Evolutionary conservation across 2,113 vertebrate species (phyloP), one percentile per base, ranked within the genome.

Genomic region (Motacilla alba): DNA sequence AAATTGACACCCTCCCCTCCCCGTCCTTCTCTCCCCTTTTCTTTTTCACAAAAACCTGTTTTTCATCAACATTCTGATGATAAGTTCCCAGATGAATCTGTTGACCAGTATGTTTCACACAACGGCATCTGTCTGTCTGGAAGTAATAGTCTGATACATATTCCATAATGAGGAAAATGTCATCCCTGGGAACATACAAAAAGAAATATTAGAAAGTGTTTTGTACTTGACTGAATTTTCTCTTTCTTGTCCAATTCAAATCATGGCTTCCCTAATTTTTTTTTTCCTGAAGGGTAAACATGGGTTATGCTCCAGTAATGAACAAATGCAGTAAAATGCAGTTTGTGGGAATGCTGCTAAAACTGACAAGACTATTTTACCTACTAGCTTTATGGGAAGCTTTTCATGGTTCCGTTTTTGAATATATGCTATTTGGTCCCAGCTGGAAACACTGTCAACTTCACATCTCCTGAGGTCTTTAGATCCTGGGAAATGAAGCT

Each of bases 391-490:
- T 95, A 68, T 88, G 77, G 50, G 60, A 91, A 86, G 81, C 6
- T 85, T 90, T 94, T 72, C 37, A 62, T 82, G 23, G 56, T 47
- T 78, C 26, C 33, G 73, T 92, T 91, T 84, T 85, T 70, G 13
- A 95, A 87, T 84, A 66, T 37, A 44, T 24, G 35, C 41, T 91
- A 37, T 92, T 92, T 96, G 4, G 30, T 85, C 84, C 55, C 84
- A 94, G 89, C 60, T 95, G 92, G 91, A 93, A 91, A 67, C 58
- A 41, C 31, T 83, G 94, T 89, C 93, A 93, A 30, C 80, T 93
- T 94, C 82, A 88, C 58, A 67, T 97, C 41, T 96, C 86, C 63
- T 3, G 60, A 93, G 83, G 69, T 83, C 67, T 93, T 96, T 75
- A 76, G 53, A 94, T 87, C 39, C 60, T 67, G 62, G 66, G 47